Base-by-base conservation (phyloP, 2,113 vertebrate species). In the Rana temporaria region DNA sequence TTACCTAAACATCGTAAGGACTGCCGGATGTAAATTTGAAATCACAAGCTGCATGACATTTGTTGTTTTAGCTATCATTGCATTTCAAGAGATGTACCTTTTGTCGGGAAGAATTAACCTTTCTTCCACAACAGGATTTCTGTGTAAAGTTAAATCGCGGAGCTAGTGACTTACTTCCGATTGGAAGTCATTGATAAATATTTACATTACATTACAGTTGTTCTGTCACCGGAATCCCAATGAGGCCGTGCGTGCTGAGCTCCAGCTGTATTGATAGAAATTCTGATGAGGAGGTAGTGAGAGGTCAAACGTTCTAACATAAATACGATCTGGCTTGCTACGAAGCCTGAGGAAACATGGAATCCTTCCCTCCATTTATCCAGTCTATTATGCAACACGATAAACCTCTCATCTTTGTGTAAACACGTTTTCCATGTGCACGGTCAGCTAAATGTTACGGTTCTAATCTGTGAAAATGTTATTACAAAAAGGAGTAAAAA, bases 101-200 rank as follows among this genome's bases (percentile, higher is more conserved):
- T 26, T 30, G 1, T 72, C 30, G 32, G 15, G 57, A 74, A 38
- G 2, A 32, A 3, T 12, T 42, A n/a, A 62, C n/a, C 24, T 62
- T 75, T 62, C 17, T 42, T 60, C 57, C 32, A 60, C n/a, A 73
- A 59, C 38, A 62, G 32, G 57, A 62, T 75, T 75, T 75, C 72
- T 32, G 56, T 17, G 59, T 24, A 30, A 56, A 56, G 69, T 16
- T 4, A 12, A 30, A 57, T 17, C 30, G 53, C 68, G 30, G n/a
- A n/a, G 17, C 16, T 12, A 18, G 24, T 24, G 56, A 7, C 18
- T 19, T 5, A 73, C 70, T 73, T 73, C 70, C 70, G 8, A 34
- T 32, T 24, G 72, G 32, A 62, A 62, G 20, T 57, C n/a, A 38
- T 15, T 14, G 19, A 62, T 75, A 75, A 75, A 75, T 75, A 75